Evolutionary conservation across 92 coral and sea anemone genomes (phyloP).

Genomic region (Nematostella vectensis): DNA sequence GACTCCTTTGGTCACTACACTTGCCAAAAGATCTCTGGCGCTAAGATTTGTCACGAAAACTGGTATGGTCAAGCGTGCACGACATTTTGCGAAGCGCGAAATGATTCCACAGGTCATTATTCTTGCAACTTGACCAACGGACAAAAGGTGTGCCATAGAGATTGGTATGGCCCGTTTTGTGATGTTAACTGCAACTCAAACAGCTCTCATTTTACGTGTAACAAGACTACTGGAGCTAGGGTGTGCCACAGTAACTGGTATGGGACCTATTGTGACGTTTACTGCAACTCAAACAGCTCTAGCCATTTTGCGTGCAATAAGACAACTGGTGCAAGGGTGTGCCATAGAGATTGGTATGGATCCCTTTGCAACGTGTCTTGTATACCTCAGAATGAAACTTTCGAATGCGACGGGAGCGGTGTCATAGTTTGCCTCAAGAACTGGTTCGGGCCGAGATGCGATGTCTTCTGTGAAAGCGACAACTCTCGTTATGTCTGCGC

Average conservation of each 20-base stretch:
- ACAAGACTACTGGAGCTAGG: conserved; percentile 14
- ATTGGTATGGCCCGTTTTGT: conserved; percentile 45
- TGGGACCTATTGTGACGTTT: conserved; percentile 19
- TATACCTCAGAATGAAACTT: conserved; percentile 34
- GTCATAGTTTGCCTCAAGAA: conserved; percentile 32
- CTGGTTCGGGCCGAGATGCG: conserved; percentile 46
- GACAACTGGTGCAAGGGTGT: conserved; percentile 8
- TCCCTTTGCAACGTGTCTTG: conserved; percentile 42
- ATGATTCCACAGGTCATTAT: conserved; percentile 42
- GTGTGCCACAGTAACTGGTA: conserved; percentile 36
- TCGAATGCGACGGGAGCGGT: conserved; percentile 24
- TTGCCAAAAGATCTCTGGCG: conserved; percentile 9
- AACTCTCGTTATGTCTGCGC: conserved; percentile 21
- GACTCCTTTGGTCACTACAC: conserved; percentile 21
- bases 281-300: conserved; percentile 5
- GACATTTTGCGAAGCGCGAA: conserved; percentile 24
- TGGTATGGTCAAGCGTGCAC: conserved; percentile 51
- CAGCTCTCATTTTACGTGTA: conserved; percentile 23
- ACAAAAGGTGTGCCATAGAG: conserved; percentile 38
- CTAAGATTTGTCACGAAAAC: conserved; percentile 19
- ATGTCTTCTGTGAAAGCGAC: conserved; percentile 25
- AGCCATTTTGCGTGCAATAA: not conserved
- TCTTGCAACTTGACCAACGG: conserved; percentile 41
- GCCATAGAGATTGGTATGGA: conserved; percentile 58
- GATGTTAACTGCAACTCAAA: conserved; percentile 24